Evolutionary conservation across 2,113 vertebrate species (phyloP).

Genomic region (Delphinus delphis): DNA sequence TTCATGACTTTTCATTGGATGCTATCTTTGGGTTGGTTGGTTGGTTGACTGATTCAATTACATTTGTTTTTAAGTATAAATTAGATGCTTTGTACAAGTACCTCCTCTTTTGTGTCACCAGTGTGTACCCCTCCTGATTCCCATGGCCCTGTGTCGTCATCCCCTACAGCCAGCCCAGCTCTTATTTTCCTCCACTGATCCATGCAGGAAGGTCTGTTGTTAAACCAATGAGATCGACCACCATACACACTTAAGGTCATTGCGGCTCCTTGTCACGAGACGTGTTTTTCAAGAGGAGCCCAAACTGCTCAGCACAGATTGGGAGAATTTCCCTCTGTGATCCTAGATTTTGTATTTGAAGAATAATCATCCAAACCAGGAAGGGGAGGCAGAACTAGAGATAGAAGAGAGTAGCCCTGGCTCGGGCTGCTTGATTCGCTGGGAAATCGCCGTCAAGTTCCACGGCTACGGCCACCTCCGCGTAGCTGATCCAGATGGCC

Average conservation of each 20-base stretch:
- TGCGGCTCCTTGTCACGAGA: background rate
- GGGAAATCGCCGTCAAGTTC: no score
- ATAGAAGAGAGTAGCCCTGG: no score
- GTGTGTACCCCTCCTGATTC: rapidly evolving
- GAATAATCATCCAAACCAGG: background rate
- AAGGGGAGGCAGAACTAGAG: background rate
- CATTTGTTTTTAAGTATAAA: background rate
- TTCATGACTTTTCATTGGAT: background rate
- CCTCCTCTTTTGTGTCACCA: rapidly evolving
- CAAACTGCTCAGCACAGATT: background rate
- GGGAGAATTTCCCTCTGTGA: background rate
- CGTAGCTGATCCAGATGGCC: rapidly evolving
- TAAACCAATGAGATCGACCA: background rate
- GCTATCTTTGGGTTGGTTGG: background rate
- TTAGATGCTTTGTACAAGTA: background rate
- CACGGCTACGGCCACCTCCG: rapidly evolving
- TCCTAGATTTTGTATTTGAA: background rate
- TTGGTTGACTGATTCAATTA: background rate
- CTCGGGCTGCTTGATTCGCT: background rate
- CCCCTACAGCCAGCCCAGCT: rapidly evolving
- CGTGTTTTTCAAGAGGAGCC: background rate
- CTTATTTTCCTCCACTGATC: background rate
- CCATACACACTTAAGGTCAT: rapidly evolving
- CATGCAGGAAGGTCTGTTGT: background rate
- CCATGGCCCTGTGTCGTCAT: no score